phyloP scores from a whole-genome alignment of 2,113 vertebrate species.

The Synchiropus splendidus region DNA sequence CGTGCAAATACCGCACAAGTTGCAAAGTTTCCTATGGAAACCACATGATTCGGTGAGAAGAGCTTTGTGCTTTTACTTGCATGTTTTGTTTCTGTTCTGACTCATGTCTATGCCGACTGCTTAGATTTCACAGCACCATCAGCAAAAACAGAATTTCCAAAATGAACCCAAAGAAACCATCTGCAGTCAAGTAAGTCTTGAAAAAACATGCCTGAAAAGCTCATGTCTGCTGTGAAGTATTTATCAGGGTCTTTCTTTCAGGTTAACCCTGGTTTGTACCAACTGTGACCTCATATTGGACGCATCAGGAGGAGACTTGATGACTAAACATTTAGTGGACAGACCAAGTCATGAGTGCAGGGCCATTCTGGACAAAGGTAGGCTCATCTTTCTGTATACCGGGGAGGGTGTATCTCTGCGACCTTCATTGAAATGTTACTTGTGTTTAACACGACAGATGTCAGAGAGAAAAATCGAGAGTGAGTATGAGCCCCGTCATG shows the following conservation, averaged over 20 bases:
- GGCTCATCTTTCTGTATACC: background rate
- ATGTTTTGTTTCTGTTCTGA: background rate
- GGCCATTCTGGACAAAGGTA: conserved; percentile 81
- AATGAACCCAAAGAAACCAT: conserved; percentile 45
- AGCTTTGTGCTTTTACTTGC: background rate
- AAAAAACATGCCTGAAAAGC: background rate
- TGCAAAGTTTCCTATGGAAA: conserved; percentile 87
- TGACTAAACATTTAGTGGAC: conserved; percentile 83
- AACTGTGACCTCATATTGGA: conserved; percentile 83
- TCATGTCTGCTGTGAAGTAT: background rate
- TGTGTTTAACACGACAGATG: conserved; percentile 40
- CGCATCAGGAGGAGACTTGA: conserved; percentile 75
- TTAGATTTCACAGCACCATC: conserved; percentile 83
- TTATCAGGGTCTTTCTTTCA: conserved; percentile 36
- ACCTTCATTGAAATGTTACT: conserved; percentile 16
- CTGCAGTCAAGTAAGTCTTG: conserved; percentile 34
- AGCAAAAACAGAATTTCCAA: conserved; percentile 77
- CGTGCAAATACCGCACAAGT: conserved; percentile 88
- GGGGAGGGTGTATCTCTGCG: background rate
- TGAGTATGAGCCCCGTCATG: conserved; percentile 39
- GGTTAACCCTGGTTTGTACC: conserved; percentile 82
- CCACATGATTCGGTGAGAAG: conserved; percentile 84
- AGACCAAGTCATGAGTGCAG: conserved; percentile 78
- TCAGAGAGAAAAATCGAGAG: conserved; percentile 37
- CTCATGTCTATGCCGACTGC: conserved; percentile 3